phyloP scores from a whole-genome alignment of 2,113 vertebrate species.

The Panthera uncia region DNA sequence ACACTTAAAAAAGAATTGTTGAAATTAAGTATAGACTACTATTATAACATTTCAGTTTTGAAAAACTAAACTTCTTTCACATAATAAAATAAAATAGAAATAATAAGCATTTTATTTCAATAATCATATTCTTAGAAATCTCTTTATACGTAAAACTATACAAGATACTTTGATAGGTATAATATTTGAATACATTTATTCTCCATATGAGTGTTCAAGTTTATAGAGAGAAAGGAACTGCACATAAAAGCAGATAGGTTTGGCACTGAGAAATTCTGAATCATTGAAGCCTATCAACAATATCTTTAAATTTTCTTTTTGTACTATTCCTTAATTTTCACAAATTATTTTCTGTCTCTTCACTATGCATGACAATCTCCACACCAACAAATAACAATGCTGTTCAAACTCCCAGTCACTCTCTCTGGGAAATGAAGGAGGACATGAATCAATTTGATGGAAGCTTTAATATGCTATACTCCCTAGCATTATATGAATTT shows the following conservation, averaged over 20 bases:
- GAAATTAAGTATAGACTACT: background rate
- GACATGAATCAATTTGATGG: background rate
- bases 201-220: background rate
- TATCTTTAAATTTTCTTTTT: background rate
- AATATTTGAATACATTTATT: constrained; percentile 5
- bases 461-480: background rate
- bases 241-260: background rate
- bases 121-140: background rate
- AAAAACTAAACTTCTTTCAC: background rate
- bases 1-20: background rate
- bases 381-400: background rate
- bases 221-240: background rate
- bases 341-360: background rate
- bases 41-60: background rate
- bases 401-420: background rate
- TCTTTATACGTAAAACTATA: background rate
- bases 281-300: background rate
- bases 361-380: background rate
- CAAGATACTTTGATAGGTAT: background rate
- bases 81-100: constrained; percentile 15
- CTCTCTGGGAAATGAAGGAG: background rate
- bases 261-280: background rate
- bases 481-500: background rate
- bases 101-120: background rate
- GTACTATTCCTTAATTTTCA: background rate